These are phyloP conservation scores for Argyrosomus regius DNA, from an alignment of 2,797 vertebrate genomes.

Conservation along the genomic window DNA sequence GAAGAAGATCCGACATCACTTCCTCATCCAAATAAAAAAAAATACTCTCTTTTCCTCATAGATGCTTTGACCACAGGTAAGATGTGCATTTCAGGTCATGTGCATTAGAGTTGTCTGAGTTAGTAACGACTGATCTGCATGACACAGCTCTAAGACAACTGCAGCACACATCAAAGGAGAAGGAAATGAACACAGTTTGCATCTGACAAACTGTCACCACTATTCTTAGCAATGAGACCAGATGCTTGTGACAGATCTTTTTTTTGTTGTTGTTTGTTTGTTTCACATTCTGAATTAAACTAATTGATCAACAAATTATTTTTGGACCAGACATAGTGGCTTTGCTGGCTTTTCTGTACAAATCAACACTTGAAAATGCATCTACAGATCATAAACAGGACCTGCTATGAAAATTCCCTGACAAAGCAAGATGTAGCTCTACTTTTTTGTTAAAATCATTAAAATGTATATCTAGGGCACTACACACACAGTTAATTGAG, in stretches of 20 bases:
- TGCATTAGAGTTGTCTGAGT: slow-evolving; percentile 29
- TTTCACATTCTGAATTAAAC: not conserved
- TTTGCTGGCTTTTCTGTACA: not conserved
- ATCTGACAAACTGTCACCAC: not conserved
- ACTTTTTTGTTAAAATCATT: slow-evolving; percentile 12
- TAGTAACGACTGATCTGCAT: not conserved
- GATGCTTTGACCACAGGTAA: not conserved
- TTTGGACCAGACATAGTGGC: not conserved
- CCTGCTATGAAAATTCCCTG: not conserved
- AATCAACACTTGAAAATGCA: not conserved
- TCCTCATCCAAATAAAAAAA: slow-evolving; percentile 35
- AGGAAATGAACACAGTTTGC: slow-evolving; percentile 30
- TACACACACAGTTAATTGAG: slow-evolving; percentile 32
- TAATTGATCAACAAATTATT: not conserved
- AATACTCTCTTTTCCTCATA: slow-evolving; percentile 17
- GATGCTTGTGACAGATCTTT: not conserved
- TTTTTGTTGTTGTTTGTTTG: too few species aligned
- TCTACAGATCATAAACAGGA: slow-evolving; percentile 16
- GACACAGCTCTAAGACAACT: slow-evolving; percentile 20
- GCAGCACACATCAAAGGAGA: slow-evolving; percentile 7
- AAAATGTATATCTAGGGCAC: slow-evolving; percentile 12
- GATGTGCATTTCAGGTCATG: slow-evolving; percentile 51
- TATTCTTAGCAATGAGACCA: not conserved
- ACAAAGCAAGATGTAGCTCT: not conserved
- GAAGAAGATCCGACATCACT: slow-evolving; percentile 28